Percentiles rank a stretch among this genome's conserved stretches.
These are phyloP conservation scores for Rhea pennata DNA, from an alignment of 2,113 vertebrate species.

Conservation along the genomic window DNA sequence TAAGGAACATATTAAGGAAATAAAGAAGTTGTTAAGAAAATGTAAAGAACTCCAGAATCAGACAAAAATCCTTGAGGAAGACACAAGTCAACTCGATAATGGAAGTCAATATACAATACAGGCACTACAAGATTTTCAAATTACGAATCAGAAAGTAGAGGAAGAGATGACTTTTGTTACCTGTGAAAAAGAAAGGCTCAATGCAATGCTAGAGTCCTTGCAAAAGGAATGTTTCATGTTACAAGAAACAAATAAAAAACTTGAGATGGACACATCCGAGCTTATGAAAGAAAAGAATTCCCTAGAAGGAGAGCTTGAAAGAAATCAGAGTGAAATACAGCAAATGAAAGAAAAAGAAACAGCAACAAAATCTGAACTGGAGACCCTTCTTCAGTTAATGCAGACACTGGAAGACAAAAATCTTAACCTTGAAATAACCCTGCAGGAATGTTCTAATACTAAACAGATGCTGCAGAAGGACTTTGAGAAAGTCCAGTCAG, in stretches of 20 bases:
- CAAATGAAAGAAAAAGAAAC: slow-evolving; percentile 57
- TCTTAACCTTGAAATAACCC: slow-evolving; percentile 30
- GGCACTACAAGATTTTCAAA: slow-evolving; percentile 44
- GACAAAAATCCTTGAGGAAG: slow-evolving; percentile 61
- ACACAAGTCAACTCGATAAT: slow-evolving; percentile 48
- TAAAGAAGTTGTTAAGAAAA: slow-evolving; percentile 63
- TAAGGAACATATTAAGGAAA: slow-evolving; percentile 61
- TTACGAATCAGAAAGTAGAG: slow-evolving; percentile 49
- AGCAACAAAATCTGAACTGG: slow-evolving; percentile 8
- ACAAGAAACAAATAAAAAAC: slow-evolving; percentile 54
- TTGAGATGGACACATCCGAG: slow-evolving; percentile 9
- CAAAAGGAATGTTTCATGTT: slow-evolving; percentile 13
- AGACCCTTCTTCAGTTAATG: slow-evolving; percentile 37
- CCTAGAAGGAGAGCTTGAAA: slow-evolving; percentile 53
- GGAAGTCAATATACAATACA: slow-evolving; percentile 65
- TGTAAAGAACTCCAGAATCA: slow-evolving; percentile 64
- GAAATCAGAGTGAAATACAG: slow-evolving; percentile 29
- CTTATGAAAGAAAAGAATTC: slow-evolving; percentile 46
- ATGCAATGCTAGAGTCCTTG: slow-evolving; percentile 29
- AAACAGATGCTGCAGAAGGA: slow-evolving; percentile 55
- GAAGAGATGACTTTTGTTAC: slow-evolving; percentile 21
- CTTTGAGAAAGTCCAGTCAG: slow-evolving; percentile 2
- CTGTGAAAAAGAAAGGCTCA: slow-evolving; percentile 41
- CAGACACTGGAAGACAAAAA: slow-evolving; percentile 61
- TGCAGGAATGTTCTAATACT: slow-evolving; percentile 32